Evolutionary conservation across 2,113 vertebrate genomes (phyloP).

Genomic region (Sebastes schlegelii): DNA sequence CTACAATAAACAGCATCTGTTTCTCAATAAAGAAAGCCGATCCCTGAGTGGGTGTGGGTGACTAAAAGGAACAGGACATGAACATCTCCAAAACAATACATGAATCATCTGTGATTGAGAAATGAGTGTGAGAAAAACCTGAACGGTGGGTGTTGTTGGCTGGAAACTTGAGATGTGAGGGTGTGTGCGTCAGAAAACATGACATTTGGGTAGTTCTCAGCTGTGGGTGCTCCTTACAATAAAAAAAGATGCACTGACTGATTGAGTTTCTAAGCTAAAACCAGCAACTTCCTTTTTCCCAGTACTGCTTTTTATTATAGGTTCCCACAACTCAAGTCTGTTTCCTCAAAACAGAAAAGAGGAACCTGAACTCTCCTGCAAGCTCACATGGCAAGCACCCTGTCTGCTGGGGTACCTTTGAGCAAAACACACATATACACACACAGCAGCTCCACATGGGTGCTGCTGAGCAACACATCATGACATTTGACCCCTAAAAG

Average conservation of each 20-base stretch:
- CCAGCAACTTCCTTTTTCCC: background rate
- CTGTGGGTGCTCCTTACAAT: slow-evolving; percentile 21
- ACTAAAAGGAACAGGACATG: slow-evolving; percentile 20
- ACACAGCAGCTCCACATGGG: no score
- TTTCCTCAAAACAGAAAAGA: slow-evolving; percentile 36
- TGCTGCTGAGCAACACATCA: no score
- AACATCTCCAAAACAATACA: slow-evolving; percentile 42
- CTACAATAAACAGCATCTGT: slow-evolving; percentile 12
- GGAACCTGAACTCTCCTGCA: slow-evolving; percentile 27
- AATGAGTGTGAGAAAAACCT: slow-evolving; percentile 47
- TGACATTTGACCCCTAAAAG: background rate
- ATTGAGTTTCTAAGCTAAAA: background rate
- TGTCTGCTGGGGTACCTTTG: slow-evolving; percentile 10
- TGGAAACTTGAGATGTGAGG: slow-evolving; percentile 57
- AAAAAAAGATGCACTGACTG: background rate
- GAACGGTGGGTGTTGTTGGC: slow-evolving; percentile 34
- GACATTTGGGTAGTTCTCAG: slow-evolving; percentile 30
- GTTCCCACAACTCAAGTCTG: background rate
- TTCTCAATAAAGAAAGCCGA: slow-evolving; percentile 27
- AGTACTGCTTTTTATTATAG: background rate
- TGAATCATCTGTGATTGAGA: slow-evolving; percentile 67
- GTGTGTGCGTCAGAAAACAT: slow-evolving; percentile 50
- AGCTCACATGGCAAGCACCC: background rate
- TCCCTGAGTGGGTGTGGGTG: slow-evolving; percentile 24
- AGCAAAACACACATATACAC: slow-evolving; percentile 11